Base-by-base conservation (phyloP, 30 jellyfish, hydroid and myxozoan species). In the Aurelia aurita complex sp. Pacific region DNA sequence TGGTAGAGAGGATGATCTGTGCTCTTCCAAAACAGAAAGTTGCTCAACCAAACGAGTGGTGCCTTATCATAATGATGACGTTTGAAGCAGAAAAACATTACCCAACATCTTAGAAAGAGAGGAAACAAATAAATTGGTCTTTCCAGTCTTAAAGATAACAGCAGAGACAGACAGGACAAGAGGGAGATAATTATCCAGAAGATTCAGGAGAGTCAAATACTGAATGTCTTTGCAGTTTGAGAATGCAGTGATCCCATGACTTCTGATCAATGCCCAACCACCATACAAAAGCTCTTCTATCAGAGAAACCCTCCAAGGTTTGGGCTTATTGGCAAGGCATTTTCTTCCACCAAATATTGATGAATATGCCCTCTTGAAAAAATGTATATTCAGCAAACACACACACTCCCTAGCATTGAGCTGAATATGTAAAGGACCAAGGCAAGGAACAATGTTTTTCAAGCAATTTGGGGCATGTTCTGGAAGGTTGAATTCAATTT, bases 1-100 rank as follows among this genome's bases (percentile, higher is more conserved):
- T 66, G 68, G 59, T 50, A 64, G 59, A 35, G 80, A 32, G 81
- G 81, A 11, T 80, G 80, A 29, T 80, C 40, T 23, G 46, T 16
- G 42, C 65, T 17, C 36, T 80, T 63, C 89, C 89, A 64, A 50
- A 63, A 63, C 35, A 80, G 19, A 17, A 64, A 36, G 57, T 81
- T 68, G 61, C 83, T 81, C 29, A 81, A 19, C 90, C 82, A 67
- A 19, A 59, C 88, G 18, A 77, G 63, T 16, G 43, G 85, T 50
- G 71, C 85, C 72, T 42, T 74, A 69, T 74, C 55, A 33, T 74
- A 74, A 55, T 79, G 64, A 11, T 64, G 67, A 2, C 79, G 32
- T 64, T 51, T 38, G 15, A 13, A 64, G 29, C 88, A 61, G 33
- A 59, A 78, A 71, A 78, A 78, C 79, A 78, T 78, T 23, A 78